These are phyloP conservation scores for Leucania comma DNA, from an alignment of 2,888 invertebrate species.

Conservation along the genomic window DNA sequence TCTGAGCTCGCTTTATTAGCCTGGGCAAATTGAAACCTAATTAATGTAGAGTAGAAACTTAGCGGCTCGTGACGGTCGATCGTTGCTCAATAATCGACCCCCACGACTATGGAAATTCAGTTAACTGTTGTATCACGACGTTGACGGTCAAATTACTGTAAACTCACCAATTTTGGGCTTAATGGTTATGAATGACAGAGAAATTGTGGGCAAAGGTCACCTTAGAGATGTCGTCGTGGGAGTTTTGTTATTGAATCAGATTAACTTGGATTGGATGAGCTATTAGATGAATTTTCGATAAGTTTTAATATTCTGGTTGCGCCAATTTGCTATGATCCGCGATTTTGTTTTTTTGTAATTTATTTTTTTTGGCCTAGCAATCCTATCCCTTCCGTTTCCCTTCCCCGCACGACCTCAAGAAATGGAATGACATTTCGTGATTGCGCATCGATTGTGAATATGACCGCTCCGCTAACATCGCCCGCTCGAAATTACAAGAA, in stretches of 20 bases:
- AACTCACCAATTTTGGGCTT: slow-evolving; percentile 76
- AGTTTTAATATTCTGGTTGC: no score
- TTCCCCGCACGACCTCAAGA: no score
- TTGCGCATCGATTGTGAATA: no score
- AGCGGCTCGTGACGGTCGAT: slow-evolving; percentile 73
- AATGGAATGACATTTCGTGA: no score
- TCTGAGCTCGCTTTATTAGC: slow-evolving; percentile 64
- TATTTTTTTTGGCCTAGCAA: no score
- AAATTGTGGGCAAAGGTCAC: slow-evolving; percentile 73
- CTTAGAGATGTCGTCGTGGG: slow-evolving; percentile 66
- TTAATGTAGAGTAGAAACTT: slow-evolving; percentile 71
- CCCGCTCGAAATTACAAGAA: no score
- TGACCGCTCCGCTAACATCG: no score
- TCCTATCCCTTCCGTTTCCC: no score
- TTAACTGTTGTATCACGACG: slow-evolving; percentile 79
- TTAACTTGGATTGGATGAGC: slow-evolving; percentile 1
- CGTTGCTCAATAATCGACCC: slow-evolving; percentile 75
- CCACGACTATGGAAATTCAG: slow-evolving; percentile 82
- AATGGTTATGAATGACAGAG: slow-evolving; percentile 76
- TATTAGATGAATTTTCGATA: no score
- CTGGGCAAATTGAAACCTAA: slow-evolving; percentile 71
- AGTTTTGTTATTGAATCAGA: slow-evolving; percentile 60
- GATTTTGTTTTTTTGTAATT: no score
- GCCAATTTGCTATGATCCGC: no score
- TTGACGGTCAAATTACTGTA: slow-evolving; percentile 73